A percentile compares a stretch with the other conserved stretches of the same genome.
Evolutionary conservation across 2,888 invertebrate genomes (phyloP).

Genomic region (Tolmerus cingulatus): DNA sequence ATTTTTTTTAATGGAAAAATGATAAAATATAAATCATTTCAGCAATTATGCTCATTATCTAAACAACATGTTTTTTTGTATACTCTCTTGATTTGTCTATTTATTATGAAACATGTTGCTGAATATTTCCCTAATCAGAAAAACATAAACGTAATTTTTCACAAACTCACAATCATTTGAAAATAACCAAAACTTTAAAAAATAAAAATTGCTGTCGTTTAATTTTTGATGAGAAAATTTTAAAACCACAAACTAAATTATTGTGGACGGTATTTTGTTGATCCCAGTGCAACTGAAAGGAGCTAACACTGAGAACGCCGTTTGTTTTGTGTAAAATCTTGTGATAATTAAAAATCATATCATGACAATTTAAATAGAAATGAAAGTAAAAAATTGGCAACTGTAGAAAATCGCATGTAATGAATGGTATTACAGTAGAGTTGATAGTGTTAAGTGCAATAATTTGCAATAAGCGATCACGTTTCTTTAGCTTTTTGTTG

Average conservation of each 20-base stretch:
- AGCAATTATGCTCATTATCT: too few species aligned
- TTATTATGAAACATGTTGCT: too few species aligned
- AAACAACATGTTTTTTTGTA: too few species aligned
- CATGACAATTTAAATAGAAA: conserved; percentile 29
- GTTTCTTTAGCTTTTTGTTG: conserved; percentile 24
- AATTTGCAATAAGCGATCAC: conserved; percentile 31
- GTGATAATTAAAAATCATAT: conserved; percentile 43
- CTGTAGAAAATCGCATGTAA: not conserved
- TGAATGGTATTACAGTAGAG: not conserved
- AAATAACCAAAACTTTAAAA: too few species aligned
- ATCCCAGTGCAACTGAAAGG: not conserved
- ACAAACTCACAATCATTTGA: too few species aligned
- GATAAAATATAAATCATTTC: too few species aligned
- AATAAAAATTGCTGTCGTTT: not conserved
- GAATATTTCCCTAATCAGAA: too few species aligned
- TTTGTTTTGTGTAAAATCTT: conserved; percentile 15
- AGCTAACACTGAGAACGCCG: not conserved
- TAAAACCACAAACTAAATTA: not conserved
- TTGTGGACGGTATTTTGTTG: not conserved
- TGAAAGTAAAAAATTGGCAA: not conserved
- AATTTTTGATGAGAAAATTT: not conserved
- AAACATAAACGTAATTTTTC: too few species aligned
- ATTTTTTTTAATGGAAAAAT: too few species aligned
- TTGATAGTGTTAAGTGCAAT: conserved; percentile 38
- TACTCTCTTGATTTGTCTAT: too few species aligned